phyloP scores from a whole-genome alignment of 2,888 invertebrate genomes.

The Caprella mutica region DNA sequence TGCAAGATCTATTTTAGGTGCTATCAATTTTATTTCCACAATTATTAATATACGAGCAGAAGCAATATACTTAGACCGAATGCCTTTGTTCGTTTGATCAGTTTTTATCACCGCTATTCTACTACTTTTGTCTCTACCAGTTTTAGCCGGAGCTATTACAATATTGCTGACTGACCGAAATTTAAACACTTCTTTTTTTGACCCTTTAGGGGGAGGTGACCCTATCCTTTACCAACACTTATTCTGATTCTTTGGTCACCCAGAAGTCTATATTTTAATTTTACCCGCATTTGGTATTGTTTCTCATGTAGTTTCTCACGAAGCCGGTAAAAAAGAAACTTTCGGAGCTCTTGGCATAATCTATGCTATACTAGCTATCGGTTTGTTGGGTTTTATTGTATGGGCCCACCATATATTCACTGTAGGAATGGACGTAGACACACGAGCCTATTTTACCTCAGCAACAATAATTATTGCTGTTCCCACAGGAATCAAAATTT shows the following conservation, averaged over 20 bases:
- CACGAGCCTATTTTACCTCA: slow-evolving; percentile 70
- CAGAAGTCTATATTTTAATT: slow-evolving; percentile 78
- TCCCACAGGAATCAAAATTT: slow-evolving; percentile 73
- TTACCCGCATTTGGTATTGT: slow-evolving; percentile 70
- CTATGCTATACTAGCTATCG: slow-evolving; percentile 74
- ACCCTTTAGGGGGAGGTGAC: slow-evolving; percentile 65
- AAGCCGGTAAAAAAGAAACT: slow-evolving; percentile 61
- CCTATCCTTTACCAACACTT: slow-evolving; percentile 69
- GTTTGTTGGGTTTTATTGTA: slow-evolving; percentile 67
- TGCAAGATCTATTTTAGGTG: slow-evolving; percentile 59
- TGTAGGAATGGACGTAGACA: slow-evolving; percentile 69
- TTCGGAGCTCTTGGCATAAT: slow-evolving; percentile 64
- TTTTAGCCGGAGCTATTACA: slow-evolving; percentile 66
- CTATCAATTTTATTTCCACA: slow-evolving; percentile 68
- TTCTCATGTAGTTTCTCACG: slow-evolving; percentile 62
- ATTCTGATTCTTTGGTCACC: slow-evolving; percentile 80
- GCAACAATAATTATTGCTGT: slow-evolving; percentile 78
- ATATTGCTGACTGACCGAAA: slow-evolving; percentile 68
- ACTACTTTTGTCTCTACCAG: slow-evolving; percentile 57
- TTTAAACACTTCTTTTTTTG: slow-evolving; percentile 69
- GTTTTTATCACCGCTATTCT: slow-evolving; percentile 55
- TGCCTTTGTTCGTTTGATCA: slow-evolving; percentile 62
- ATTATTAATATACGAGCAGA: slow-evolving; percentile 57
- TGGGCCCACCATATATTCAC: slow-evolving; percentile 79
- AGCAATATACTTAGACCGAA: slow-evolving; percentile 52